Conservation (phyloP, 2,888 invertebrate species). For the Timandra comae region DNA sequence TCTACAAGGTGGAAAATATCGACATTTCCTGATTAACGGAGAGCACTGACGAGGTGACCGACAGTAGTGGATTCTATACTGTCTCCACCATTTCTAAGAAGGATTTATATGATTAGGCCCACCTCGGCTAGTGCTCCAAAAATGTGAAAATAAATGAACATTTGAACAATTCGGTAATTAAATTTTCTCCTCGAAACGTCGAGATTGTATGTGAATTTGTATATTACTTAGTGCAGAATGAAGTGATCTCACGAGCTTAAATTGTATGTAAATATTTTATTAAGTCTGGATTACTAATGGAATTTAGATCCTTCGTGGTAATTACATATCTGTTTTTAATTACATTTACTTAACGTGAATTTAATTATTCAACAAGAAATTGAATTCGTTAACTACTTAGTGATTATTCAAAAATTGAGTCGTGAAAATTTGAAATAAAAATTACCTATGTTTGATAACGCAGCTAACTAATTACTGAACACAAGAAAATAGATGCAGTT, state of each 20-base stretch:
- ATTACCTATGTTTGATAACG: too few species aligned
- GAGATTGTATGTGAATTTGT: conserved; percentile 3
- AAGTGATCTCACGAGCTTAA: conserved; percentile 53
- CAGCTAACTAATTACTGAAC: too few species aligned
- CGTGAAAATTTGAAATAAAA: too few species aligned
- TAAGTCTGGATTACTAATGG: too few species aligned
- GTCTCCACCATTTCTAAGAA: conserved; percentile 58
- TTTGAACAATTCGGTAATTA: conserved; percentile 13
- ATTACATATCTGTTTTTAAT: too few species aligned
- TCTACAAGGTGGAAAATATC: conserved; percentile 58
- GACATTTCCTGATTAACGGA: conserved; percentile 73
- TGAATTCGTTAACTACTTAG: too few species aligned
- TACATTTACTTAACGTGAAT: too few species aligned
- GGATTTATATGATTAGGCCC: conserved; percentile 51
- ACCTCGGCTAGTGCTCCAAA: conserved; percentile 16
- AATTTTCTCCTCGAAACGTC: too few species aligned
- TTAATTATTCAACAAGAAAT: too few species aligned
- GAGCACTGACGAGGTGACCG: conserved; percentile 68
- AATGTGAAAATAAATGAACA: conserved; percentile 10
- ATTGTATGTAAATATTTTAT: conserved; percentile 10
- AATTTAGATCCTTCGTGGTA: too few species aligned
- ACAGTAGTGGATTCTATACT: conserved; percentile 62
- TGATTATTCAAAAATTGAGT: too few species aligned
- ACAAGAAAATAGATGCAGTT: too few species aligned
- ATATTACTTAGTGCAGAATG: conserved; percentile 18